A percentile compares a stretch with the other conserved stretches of the same genome.
Conservation (phyloP, 2,888 invertebrate species). For the Schizaphis graminum region DNA sequence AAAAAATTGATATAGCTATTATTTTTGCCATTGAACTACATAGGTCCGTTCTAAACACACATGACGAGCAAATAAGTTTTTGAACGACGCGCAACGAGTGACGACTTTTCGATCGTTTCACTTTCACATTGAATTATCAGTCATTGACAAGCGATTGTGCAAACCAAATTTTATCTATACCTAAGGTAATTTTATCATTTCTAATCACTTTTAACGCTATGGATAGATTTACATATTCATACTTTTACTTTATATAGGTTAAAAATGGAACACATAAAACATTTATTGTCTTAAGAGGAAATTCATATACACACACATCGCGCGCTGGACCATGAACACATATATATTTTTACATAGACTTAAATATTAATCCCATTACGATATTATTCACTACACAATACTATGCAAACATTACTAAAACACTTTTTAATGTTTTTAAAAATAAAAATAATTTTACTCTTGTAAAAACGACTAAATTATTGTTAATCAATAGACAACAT, state of each 20-base stretch:
- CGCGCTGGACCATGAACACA: neutral
- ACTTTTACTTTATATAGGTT: neutral
- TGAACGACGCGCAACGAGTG: neutral
- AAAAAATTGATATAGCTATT: neutral
- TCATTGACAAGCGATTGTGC: neutral
- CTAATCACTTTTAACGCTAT: neutral
- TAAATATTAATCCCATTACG: neutral
- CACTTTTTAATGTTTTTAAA: neutral
- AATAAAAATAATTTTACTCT: neutral
- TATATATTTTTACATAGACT: neutral
- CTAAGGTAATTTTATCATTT: neutral
- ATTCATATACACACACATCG: neutral
- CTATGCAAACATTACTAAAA: neutral
- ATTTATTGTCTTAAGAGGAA: neutral
- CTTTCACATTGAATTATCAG: constrained; percentile 1
- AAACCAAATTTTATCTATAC: neutral
- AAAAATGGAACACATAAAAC: neutral
- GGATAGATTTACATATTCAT: neutral
- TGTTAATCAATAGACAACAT: neutral
- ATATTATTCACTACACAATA: neutral
- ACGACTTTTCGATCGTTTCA: constrained; percentile 8
- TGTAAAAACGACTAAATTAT: neutral
- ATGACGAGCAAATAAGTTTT: neutral
- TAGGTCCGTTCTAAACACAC: neutral
- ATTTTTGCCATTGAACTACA: neutral